phyloP scores from a whole-genome alignment of 2,113 vertebrate species.

The Cettia cetti region DNA sequence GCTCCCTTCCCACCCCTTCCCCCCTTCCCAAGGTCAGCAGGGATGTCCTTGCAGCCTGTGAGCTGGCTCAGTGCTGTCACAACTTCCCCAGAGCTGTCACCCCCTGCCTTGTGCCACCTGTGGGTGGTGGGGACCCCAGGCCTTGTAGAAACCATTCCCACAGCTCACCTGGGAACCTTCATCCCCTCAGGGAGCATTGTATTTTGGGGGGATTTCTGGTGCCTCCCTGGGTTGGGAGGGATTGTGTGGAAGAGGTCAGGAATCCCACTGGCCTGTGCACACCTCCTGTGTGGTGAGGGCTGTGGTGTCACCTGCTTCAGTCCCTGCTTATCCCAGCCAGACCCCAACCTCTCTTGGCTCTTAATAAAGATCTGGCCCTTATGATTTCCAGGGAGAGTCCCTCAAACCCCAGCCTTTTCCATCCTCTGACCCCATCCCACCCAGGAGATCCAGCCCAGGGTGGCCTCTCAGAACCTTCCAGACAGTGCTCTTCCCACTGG shows the following conservation, averaged over 20 bases:
- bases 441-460: not conserved
- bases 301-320: not conserved
- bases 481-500: not conserved
- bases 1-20: not conserved
- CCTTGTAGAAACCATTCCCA: not conserved
- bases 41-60: not conserved
- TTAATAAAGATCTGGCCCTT: not conserved
- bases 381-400: not conserved
- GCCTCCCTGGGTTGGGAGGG: not conserved
- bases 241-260: not conserved
- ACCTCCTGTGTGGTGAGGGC: not conserved
- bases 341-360: not conserved
- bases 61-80: not conserved
- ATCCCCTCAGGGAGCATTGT: slow-evolving; percentile 11
- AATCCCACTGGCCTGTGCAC: not conserved
- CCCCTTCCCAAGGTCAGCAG: not conserved
- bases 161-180: slow-evolving; percentile 54
- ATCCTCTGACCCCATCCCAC: not conserved
- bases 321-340: not conserved
- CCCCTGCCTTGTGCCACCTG: rapidly evolving
- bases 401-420: not conserved
- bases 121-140: not conserved
- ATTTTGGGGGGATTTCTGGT: not conserved
- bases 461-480: not conserved
- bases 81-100: not conserved